Conservation (phyloP, 2,888 invertebrate genomes). For the Parapristionchus giblindavisi region DNA sequence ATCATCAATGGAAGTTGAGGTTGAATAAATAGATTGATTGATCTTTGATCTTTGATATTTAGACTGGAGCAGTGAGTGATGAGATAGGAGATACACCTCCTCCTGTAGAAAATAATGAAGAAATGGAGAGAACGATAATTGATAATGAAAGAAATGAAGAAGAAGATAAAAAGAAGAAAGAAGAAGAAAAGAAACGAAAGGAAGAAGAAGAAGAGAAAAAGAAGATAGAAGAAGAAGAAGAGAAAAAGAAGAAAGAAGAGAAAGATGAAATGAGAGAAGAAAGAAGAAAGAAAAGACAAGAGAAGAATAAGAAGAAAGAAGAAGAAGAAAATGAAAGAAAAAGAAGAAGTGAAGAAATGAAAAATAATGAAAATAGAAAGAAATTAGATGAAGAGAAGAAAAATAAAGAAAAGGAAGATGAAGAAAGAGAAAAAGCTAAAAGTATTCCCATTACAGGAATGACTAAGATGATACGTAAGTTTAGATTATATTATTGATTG, state of each 20-base stretch:
- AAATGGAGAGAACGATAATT: not conserved
- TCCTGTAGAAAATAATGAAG: not conserved
- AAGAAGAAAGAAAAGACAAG: not conserved
- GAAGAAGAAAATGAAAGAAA: not conserved
- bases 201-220: not conserved
- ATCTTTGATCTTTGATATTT: conserved; percentile 20
- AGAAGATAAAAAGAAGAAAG: not conserved
- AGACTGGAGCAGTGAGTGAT: no score
- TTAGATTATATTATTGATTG: no score
- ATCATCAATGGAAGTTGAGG: no score
- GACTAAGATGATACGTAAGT: conserved; percentile 7
- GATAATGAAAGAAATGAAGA: not conserved
- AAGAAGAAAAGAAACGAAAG: not conserved
- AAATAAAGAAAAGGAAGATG: conserved; percentile 1
- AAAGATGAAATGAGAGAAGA: not conserved
- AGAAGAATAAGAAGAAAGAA: not conserved
- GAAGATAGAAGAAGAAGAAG: conserved; percentile 3
- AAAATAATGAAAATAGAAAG: not conserved
- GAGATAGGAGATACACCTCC: not conserved
- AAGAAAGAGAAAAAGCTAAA: not conserved
- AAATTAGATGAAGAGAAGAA: not conserved
- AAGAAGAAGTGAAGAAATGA: not conserved
- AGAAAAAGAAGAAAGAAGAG: not conserved
- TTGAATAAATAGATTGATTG: not conserved
- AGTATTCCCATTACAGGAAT: conserved; percentile 16